phyloP scores from a whole-genome alignment of 2,113 vertebrate genomes.

The Geococcyx californianus region DNA sequence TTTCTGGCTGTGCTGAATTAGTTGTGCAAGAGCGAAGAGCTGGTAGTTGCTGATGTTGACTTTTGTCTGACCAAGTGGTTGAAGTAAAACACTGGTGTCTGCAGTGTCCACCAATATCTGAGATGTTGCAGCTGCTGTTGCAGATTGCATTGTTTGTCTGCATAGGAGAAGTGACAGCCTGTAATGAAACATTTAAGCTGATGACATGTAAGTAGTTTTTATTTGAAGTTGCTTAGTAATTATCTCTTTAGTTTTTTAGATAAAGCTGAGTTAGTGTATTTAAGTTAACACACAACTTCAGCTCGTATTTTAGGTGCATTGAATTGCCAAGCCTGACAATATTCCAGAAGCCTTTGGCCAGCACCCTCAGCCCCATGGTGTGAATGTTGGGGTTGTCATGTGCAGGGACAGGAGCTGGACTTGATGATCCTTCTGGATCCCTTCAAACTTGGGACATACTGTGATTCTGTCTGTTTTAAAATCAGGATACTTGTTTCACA shows the following conservation, averaged over 20 bases:
- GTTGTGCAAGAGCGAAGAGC: not conserved
- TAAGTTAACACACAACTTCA: not conserved
- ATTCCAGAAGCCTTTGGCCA: too few species aligned
- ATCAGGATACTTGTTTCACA: not conserved
- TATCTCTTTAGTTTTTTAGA: not conserved
- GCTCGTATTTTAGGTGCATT: not conserved
- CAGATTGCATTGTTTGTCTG: not conserved
- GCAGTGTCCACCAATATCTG: not conserved
- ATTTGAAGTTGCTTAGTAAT: not conserved
- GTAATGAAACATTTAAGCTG: not conserved
- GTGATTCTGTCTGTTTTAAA: not conserved
- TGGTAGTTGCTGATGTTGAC: accelerated
- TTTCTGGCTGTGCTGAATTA: not conserved
- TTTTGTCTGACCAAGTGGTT: not conserved
- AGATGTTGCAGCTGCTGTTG: not conserved
- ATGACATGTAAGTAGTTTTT: not conserved
- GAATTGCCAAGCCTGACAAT: not conserved
- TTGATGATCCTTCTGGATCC: too few species aligned
- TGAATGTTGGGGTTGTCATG: too few species aligned
- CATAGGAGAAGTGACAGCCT: not conserved
- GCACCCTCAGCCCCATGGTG: too few species aligned
- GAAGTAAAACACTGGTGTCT: not conserved
- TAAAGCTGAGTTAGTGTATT: not conserved
- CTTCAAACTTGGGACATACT: too few species aligned
- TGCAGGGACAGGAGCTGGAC: too few species aligned